Base-by-base conservation (phyloP, 2,888 invertebrate species). In the Tineola bisselliella region DNA sequence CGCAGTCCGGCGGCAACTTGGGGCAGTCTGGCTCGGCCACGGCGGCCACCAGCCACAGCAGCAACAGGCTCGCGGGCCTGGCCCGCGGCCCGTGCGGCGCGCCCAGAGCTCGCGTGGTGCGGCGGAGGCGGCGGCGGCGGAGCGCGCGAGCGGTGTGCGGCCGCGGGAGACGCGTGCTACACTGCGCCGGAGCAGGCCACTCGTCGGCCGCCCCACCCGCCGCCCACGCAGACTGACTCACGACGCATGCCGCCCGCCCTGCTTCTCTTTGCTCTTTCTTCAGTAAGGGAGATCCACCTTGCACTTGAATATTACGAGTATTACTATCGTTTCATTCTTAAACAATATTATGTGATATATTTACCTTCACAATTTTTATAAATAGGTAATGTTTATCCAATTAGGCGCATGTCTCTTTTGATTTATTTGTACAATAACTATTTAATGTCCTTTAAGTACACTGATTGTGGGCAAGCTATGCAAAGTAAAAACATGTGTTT, bases 1-100 rank as follows among this genome's bases (percentile, higher is more conserved):
- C 79, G 72, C 90, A 90, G 61, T 74, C 73, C 65, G 79, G 74
- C 25, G 74, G 71, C 63, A 81, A 79, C 69, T 78, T 77, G 18
- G 77, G 80, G 66, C 84, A 86, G 12, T 54, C 54, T 8, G 54
- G 25, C 12, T 54, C 25, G 70, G 76, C 75, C 69, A 73, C 79
- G 86, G 82, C 82, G 77, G 80, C 77, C 78, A 79, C 84, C 77
- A 84, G 80, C 80, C 84, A 81, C 77, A 84, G 62, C 61, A 61
- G 63, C 61, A 58, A 84, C 84, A 84, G 86, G 86, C 84, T 81
- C 86, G 84, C 84, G 86, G 87, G 86, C 84, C 84, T 77, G 84
- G 87, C 86, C 86, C 84, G 84, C 87, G 84, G 84, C 86, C 86
- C 79, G 87, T 84, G 77, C 84, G 83, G 73, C 81, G 84, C 84